A percentile compares a stretch with the other conserved stretches of the same genome.
These are phyloP conservation scores for Meliscaeva auricollis DNA, from an alignment of 2,888 invertebrate species.

Conservation along the genomic window DNA sequence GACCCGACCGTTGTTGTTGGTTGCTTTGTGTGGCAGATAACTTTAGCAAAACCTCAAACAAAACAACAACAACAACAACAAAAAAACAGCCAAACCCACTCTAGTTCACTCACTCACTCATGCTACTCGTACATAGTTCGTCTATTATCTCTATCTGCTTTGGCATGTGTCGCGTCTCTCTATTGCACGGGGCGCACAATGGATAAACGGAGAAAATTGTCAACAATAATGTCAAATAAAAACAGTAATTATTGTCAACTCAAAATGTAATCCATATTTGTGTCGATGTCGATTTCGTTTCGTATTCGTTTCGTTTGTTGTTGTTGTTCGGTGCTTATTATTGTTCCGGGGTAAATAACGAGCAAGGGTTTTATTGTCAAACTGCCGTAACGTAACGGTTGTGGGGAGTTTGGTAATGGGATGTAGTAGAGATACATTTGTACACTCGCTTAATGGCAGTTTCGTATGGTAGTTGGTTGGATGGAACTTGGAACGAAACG, in stretches of 20 bases:
- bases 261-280: slow-evolving; percentile 73
- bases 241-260: slow-evolving; percentile 77
- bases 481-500: no score
- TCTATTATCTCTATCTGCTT: slow-evolving; percentile 21
- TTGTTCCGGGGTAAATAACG: slow-evolving; percentile 69
- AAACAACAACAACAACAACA: background rate
- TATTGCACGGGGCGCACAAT: slow-evolving; percentile 45
- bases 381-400: slow-evolving; percentile 45
- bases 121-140: background rate
- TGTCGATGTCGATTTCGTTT: slow-evolving; percentile 60
- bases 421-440: background rate
- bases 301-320: slow-evolving; percentile 20
- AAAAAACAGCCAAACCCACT: slow-evolving; percentile 66
- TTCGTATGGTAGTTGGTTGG: background rate
- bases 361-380: slow-evolving; percentile 64
- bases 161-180: slow-evolving; percentile 24
- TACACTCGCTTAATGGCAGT: background rate
- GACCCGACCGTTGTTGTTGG: background rate
- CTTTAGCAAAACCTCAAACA: slow-evolving; percentile 43
- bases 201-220: slow-evolving; percentile 70
- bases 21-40: slow-evolving; percentile 40
- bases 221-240: slow-evolving; percentile 76
- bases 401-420: slow-evolving; percentile 27
- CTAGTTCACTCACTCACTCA: slow-evolving; percentile 37
- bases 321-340: slow-evolving; percentile 55